A percentile compares a stretch with the other conserved stretches of the same genome.
These are phyloP conservation scores for Serripes groenlandicus DNA, from an alignment of 2,888 invertebrate genomes.

Conservation along the genomic window DNA sequence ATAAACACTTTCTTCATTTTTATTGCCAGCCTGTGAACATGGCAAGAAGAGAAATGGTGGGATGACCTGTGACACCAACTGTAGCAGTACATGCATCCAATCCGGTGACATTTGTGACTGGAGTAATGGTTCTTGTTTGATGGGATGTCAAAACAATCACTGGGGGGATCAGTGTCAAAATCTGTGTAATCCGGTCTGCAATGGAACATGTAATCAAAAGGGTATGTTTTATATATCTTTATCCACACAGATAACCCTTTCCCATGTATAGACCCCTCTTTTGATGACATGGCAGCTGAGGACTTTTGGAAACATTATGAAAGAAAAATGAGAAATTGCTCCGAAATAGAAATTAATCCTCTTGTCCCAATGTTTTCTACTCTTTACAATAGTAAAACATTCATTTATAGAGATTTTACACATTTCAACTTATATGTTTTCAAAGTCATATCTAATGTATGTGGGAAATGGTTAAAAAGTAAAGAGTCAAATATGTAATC, in stretches of 20 bases:
- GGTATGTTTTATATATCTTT: no score
- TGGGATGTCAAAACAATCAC: conserved; percentile 24
- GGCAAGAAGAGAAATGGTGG: conserved; percentile 26
- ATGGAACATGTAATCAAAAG: not conserved
- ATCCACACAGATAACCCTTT: not conserved
- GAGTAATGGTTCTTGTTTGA: conserved; percentile 30
- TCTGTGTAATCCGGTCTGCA: conserved; percentile 9
- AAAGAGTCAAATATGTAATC: no score
- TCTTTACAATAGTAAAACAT: no score
- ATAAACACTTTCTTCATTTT: not conserved
- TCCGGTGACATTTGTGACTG: conserved; percentile 41
- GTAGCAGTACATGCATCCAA: conserved; percentile 29
- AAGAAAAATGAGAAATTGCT: not conserved
- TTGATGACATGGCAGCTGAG: not conserved
- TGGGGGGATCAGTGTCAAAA: conserved; percentile 38
- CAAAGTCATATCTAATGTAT: no score
- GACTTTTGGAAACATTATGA: not conserved
- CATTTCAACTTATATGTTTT: no score
- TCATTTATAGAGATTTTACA: no score
- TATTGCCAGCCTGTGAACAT: conserved; percentile 39
- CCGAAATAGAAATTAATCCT: not conserved
- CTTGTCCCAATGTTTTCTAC: no score
- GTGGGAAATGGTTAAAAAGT: no score
- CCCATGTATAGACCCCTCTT: not conserved
- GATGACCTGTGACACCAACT: conserved; percentile 14